Percentiles rank a stretch among this genome's conserved stretches.
phyloP scores from a whole-genome alignment of 2,888 invertebrate genomes.

The Synanthedon andrenaeformis region DNA sequence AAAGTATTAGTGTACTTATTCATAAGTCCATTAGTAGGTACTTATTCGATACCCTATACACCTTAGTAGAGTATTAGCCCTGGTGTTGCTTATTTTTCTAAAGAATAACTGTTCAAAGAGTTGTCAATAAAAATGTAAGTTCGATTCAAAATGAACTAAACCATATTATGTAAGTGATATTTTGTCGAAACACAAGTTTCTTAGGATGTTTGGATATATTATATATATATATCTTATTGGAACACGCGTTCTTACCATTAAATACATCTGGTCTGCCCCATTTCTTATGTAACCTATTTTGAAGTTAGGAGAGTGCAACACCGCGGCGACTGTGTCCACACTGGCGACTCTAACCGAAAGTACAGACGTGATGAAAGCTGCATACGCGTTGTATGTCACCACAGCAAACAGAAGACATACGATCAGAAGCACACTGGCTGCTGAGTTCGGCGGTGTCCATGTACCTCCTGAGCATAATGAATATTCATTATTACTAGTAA shows the following conservation, averaged over 20 bases:
- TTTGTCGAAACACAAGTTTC: too few relatives aligned
- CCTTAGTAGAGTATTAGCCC: too few relatives aligned
- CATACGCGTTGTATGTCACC: slow-evolving; percentile 75
- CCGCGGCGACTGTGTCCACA: slow-evolving; percentile 70
- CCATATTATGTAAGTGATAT: too few relatives aligned
- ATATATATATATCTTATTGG: too few relatives aligned
- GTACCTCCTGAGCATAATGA: slow-evolving; percentile 56
- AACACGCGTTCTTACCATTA: slow-evolving; percentile 52
- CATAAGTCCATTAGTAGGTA: too few relatives aligned
- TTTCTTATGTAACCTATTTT: slow-evolving; percentile 72
- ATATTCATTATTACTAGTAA: background rate
- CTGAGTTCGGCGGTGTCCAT: slow-evolving; percentile 67
- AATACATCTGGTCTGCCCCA: slow-evolving; percentile 72
- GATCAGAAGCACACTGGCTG: slow-evolving; percentile 70
- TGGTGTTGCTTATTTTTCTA: too few relatives aligned
- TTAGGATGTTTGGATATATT: too few relatives aligned
- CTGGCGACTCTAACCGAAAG: slow-evolving; percentile 71
- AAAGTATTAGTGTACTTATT: background rate
- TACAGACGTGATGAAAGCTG: slow-evolving; percentile 76
- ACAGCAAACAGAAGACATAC: slow-evolving; percentile 71
- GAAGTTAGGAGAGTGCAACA: slow-evolving; percentile 67
- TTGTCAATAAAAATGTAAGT: too few relatives aligned
- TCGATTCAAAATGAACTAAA: too few relatives aligned
- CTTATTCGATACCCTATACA: too few relatives aligned
- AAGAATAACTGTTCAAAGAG: too few relatives aligned